phyloP scores from a whole-genome alignment of 2,797 vertebrate species.

The Rhinichthys osculus region DNA sequence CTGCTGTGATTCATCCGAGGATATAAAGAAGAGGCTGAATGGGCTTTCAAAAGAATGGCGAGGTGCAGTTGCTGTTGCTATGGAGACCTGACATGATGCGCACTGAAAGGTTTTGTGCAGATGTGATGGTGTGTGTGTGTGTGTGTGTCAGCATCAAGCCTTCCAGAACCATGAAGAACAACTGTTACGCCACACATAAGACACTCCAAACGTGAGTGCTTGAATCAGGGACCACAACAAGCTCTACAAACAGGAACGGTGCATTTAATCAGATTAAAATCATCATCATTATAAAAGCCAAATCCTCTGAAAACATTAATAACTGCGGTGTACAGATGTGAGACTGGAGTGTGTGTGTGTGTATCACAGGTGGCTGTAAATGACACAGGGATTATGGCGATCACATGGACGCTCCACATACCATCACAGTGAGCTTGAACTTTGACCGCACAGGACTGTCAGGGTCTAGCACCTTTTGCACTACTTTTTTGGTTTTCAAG shows the following conservation, averaged over 20 bases:
- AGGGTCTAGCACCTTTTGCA: not conserved
- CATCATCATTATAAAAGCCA: slow-evolving; percentile 25
- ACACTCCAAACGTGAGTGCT: not conserved
- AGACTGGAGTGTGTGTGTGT: not conserved
- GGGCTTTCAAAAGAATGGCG: not conserved
- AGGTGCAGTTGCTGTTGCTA: slow-evolving; percentile 62
- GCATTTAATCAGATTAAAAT: slow-evolving; percentile 28
- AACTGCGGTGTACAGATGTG: not conserved
- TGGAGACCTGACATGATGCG: slow-evolving; percentile 62
- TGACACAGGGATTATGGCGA: not conserved
- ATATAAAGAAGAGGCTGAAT: not conserved
- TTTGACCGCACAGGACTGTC: not conserved
- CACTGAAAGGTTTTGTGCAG: slow-evolving; percentile 10
- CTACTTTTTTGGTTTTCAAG: too few species aligned
- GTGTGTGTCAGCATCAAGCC: not conserved
- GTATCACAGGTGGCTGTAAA: not conserved
- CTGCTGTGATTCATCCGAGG: not conserved
- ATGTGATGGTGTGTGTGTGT: not conserved
- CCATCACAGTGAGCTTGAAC: not conserved
- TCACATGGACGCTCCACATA: not conserved
- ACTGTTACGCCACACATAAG: not conserved
- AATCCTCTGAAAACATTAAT: slow-evolving; percentile 20
- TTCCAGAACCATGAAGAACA: not conserved
- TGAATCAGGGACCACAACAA: not conserved
- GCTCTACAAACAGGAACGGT: not conserved